These are phyloP conservation scores for Polymixis flavicincta DNA, from an alignment of 2,888 invertebrate species.

Conservation along the genomic window DNA sequence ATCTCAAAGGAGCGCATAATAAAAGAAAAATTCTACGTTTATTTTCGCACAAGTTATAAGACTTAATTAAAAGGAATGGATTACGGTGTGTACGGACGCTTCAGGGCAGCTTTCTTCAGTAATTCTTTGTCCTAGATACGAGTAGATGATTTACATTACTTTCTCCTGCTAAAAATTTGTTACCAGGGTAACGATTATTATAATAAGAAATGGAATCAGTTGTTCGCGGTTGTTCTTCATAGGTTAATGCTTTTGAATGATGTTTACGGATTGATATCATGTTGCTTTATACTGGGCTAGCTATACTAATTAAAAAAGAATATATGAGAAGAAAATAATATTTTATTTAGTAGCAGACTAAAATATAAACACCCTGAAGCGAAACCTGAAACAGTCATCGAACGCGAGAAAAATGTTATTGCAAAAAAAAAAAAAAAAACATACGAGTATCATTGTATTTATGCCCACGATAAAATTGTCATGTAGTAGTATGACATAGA, in stretches of 20 bases:
- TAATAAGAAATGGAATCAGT: not conserved
- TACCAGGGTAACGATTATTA: not conserved
- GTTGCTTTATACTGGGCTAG: not conserved
- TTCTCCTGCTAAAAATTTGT: not conserved
- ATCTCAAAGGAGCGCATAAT: not conserved
- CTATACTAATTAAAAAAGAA: too few species aligned
- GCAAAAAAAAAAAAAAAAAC: too few species aligned
- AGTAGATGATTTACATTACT: not conserved
- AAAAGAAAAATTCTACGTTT: not conserved
- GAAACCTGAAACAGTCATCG: too few species aligned
- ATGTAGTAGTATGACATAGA: not conserved
- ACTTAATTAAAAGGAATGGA: slow-evolving; percentile 34
- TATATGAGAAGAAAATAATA: too few species aligned
- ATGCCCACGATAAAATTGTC: not conserved
- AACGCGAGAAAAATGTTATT: too few species aligned
- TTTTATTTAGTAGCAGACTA: too few species aligned
- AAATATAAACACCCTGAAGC: too few species aligned
- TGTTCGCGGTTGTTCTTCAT: too few species aligned
- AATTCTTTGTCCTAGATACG: not conserved
- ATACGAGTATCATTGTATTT: too few species aligned
- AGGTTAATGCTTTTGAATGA: too few species aligned
- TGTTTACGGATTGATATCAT: not conserved
- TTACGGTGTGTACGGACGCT: not conserved
- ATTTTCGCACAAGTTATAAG: slow-evolving; percentile 8
- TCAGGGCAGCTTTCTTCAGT: not conserved